Conservation (phyloP, 2,797 vertebrate genomes). For the Hydrophis major region DNA sequence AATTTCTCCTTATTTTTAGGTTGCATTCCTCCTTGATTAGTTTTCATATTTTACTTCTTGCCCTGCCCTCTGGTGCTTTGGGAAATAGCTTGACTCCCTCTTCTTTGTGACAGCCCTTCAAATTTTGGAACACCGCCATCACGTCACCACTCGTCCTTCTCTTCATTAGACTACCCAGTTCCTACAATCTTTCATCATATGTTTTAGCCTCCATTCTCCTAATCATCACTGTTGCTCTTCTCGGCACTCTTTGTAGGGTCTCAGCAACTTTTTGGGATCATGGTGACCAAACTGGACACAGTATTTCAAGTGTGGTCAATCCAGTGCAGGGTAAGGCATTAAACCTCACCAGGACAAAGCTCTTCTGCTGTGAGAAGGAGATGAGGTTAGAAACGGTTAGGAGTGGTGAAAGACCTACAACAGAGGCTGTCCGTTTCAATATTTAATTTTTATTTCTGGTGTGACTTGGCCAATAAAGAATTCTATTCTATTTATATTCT, state of each 20-base stretch:
- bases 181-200: neutral
- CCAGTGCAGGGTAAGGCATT: neutral
- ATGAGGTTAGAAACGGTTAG: neutral
- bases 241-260: neutral
- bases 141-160: neutral
- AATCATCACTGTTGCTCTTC: neutral
- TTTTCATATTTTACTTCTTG: neutral
- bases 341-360: neutral
- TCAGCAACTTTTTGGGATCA: neutral
- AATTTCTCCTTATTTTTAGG: neutral
- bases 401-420: neutral
- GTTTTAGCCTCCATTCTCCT: neutral
- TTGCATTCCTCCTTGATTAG: neutral
- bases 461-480: too few relatives aligned
- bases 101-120: neutral
- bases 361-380: neutral
- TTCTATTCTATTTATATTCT: neutral
- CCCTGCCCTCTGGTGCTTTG: neutral
- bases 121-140: neutral
- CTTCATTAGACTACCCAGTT: neutral
- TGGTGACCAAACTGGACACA: neutral
- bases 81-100: neutral
- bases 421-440: neutral
- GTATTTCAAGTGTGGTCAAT: neutral
- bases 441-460: neutral